A percentile compares a stretch with the other conserved stretches of the same genome.
These are phyloP conservation scores for Sylvia borin DNA, from an alignment of 2,797 vertebrate species.

Conservation along the genomic window DNA sequence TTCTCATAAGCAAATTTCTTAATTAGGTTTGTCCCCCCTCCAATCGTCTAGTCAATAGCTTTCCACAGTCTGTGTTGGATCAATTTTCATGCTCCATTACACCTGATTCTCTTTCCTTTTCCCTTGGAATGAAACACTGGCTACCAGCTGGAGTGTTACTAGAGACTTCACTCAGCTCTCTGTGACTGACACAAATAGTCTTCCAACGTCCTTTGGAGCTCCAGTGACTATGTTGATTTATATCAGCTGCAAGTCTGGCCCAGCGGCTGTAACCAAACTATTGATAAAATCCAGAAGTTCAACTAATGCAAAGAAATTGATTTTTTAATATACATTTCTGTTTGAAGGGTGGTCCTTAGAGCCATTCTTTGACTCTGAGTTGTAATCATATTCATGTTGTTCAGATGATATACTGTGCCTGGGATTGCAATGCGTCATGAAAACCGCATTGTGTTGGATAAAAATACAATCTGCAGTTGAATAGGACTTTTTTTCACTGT, in stretches of 20 bases:
- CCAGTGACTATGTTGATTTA: neutral
- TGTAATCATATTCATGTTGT: conserved; percentile 12
- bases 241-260: neutral
- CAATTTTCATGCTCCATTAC: neutral
- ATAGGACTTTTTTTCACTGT: neutral
- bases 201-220: neutral
- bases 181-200: neutral
- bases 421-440: conserved; percentile 1
- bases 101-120: neutral
- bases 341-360: conserved; percentile 40
- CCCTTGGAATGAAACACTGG: neutral
- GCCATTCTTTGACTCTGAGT: neutral
- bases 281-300: conserved; percentile 1
- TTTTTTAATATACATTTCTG: conserved; percentile 29
- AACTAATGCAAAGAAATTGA: conserved; percentile 20
- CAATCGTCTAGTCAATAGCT: neutral
- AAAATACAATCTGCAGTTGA: conserved; percentile 43
- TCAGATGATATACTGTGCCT: neutral
- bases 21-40: neutral
- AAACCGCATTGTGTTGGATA: neutral
- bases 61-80: neutral
- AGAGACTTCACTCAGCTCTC: neutral
- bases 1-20: neutral
- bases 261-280: neutral
- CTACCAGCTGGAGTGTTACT: neutral